Conservation (phyloP, 2,113 vertebrate genomes). For the Tetrax tetrax region DNA sequence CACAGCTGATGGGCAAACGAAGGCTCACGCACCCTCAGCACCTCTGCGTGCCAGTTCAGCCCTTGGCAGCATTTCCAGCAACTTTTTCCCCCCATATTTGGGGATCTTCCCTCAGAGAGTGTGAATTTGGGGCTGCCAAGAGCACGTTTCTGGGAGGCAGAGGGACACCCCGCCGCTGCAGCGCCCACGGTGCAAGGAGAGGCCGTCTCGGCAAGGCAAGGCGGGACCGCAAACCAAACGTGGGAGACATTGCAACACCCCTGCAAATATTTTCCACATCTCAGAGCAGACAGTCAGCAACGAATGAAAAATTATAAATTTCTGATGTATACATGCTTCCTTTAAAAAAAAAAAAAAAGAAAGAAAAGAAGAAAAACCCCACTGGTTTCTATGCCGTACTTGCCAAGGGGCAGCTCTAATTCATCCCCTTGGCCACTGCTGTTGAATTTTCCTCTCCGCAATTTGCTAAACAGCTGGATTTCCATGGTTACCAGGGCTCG, state of each 20-base stretch:
- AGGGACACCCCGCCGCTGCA: rapidly evolving
- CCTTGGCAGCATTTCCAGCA: background rate
- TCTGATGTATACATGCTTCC: background rate
- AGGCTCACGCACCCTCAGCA: background rate
- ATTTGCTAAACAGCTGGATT: slow-evolving; percentile 70
- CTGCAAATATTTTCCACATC: background rate
- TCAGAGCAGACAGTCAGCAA: background rate
- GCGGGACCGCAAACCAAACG: rapidly evolving
- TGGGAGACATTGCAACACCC: background rate
- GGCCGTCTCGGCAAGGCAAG: background rate
- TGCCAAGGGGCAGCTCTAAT: slow-evolving; percentile 44
- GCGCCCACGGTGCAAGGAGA: rapidly evolving
- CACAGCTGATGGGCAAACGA: background rate
- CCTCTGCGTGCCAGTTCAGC: background rate
- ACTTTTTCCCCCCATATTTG: rapidly evolving
- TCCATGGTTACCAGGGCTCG: slow-evolving; percentile 59
- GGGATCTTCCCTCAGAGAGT: background rate
- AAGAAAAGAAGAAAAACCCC: background rate
- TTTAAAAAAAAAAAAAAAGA: background rate
- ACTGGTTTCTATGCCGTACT: background rate
- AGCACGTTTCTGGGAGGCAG: background rate
- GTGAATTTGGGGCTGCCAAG: background rate
- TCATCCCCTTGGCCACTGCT: slow-evolving; percentile 22
- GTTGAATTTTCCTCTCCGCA: slow-evolving; percentile 40
- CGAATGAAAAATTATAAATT: background rate